These are phyloP conservation scores for Ips nitidus DNA, from an alignment of 1,140 invertebrate genomes.

Conservation along the genomic window DNA sequence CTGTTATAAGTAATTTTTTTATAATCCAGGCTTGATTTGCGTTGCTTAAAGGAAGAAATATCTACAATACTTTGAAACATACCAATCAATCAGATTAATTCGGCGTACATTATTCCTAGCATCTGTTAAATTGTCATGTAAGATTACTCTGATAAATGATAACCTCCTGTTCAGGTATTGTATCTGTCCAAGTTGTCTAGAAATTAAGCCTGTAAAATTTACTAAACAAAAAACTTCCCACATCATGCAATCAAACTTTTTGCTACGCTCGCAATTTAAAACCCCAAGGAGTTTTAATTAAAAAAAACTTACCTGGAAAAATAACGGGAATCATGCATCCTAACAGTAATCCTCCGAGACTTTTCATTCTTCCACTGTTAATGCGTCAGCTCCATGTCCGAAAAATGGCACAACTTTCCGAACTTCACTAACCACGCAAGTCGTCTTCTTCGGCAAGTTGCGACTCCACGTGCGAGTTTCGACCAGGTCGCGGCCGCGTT, in stretches of 20 bases:
- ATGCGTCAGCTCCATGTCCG: background rate
- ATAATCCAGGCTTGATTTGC: too few relatives aligned
- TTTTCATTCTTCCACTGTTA: slow-evolving; percentile 18
- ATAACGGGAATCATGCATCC: slow-evolving; percentile 17
- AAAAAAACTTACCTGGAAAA: slow-evolving; percentile 10
- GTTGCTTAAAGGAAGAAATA: too few relatives aligned
- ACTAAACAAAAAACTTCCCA: background rate
- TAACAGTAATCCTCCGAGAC: slow-evolving; percentile 4
- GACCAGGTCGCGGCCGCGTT: slow-evolving; percentile 9
- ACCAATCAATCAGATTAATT: too few relatives aligned
- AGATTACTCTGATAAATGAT: background rate
- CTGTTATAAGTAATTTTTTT: too few relatives aligned
- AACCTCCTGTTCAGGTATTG: background rate
- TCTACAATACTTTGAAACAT: too few relatives aligned
- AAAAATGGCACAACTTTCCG: slow-evolving; percentile 3
- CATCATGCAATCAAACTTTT: background rate
- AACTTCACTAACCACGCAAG: slow-evolving; percentile 13
- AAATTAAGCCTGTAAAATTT: background rate
- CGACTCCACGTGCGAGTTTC: slow-evolving; percentile 3
- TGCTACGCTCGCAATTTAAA: background rate
- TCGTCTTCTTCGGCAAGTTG: background rate
- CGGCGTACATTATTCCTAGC: too few relatives aligned
- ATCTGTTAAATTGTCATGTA: background rate
- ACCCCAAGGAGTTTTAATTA: background rate
- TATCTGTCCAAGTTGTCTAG: background rate